phyloP scores from a whole-genome alignment of 2,888 invertebrate genomes.

The Rutpela maculata region DNA sequence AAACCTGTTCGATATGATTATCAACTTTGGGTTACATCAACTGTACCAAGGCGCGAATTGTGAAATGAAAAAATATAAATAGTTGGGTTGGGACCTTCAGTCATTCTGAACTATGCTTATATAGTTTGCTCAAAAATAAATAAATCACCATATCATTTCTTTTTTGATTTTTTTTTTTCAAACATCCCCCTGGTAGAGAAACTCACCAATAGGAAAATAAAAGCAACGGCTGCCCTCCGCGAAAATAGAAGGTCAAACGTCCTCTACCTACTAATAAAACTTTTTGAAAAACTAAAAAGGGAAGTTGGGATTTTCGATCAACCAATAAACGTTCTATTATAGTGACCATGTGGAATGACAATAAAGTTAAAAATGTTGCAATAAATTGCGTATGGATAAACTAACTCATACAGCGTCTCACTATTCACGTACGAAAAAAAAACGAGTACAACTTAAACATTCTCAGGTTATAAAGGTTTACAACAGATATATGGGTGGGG shows the following conservation, averaged over 20 bases:
- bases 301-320: conserved; percentile 37
- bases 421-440: not conserved
- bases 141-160: conserved; percentile 19
- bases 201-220: conserved; percentile 32
- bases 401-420: not conserved
- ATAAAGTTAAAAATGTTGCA: conserved; percentile 39
- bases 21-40: conserved; percentile 18
- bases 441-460: conserved; percentile 22
- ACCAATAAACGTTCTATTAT: conserved; percentile 39
- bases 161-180: conserved; percentile 15
- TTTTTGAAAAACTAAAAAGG: conserved; percentile 40
- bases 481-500: conserved; percentile 46
- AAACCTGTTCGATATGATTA: conserved; percentile 6
- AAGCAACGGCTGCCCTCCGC: conserved; percentile 29
- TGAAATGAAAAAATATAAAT: conserved; percentile 10
- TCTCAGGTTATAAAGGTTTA: conserved; percentile 39
- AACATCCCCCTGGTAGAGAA: conserved; percentile 22
- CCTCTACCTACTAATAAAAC: not conserved
- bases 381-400: conserved; percentile 29
- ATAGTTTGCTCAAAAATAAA: conserved; percentile 30
- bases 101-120: conserved; percentile 22
- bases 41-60: not conserved
- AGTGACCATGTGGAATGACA: conserved; percentile 43
- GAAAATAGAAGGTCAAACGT: conserved; percentile 30
- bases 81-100: conserved; percentile 9